Conservation (phyloP, 2,888 invertebrate genomes). For the Zonitis immaculata region DNA sequence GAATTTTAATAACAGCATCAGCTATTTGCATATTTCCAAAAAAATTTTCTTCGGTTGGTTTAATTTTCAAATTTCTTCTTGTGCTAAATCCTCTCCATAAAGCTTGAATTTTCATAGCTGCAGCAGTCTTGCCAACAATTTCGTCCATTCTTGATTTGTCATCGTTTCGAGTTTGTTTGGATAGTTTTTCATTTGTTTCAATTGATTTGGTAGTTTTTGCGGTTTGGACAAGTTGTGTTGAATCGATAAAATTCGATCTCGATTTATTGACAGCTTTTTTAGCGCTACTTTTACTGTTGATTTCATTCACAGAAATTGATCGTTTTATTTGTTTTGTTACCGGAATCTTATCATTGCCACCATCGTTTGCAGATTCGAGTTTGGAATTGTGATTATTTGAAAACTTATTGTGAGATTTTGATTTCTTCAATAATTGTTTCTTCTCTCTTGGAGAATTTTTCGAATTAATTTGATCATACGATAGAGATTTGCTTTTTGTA, state of each 20-base stretch:
- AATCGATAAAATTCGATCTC: slow-evolving; percentile 22
- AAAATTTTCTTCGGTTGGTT: neutral
- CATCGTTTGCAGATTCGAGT: neutral
- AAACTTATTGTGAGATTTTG: neutral
- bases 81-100: slow-evolving; percentile 15
- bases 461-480: neutral
- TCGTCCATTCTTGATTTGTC: slow-evolving; percentile 1
- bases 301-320: slow-evolving; percentile 10
- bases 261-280: neutral
- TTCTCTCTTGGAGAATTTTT: neutral
- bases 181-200: neutral
- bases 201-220: neutral
- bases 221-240: slow-evolving; percentile 15
- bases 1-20: slow-evolving; percentile 17
- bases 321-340: slow-evolving; percentile 1
- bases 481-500: slow-evolving; percentile 9
- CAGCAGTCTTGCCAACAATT: slow-evolving; percentile 3
- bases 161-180: neutral
- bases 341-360: neutral
- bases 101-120: slow-evolving; percentile 18
- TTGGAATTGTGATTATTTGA: neutral
- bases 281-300: slow-evolving; percentile 1
- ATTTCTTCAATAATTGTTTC: neutral
- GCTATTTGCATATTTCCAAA: slow-evolving; percentile 1
- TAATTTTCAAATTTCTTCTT: slow-evolving; percentile 7